phyloP scores from a whole-genome alignment of 2,113 vertebrate genomes.

The Gadus chalcogrammus region DNA sequence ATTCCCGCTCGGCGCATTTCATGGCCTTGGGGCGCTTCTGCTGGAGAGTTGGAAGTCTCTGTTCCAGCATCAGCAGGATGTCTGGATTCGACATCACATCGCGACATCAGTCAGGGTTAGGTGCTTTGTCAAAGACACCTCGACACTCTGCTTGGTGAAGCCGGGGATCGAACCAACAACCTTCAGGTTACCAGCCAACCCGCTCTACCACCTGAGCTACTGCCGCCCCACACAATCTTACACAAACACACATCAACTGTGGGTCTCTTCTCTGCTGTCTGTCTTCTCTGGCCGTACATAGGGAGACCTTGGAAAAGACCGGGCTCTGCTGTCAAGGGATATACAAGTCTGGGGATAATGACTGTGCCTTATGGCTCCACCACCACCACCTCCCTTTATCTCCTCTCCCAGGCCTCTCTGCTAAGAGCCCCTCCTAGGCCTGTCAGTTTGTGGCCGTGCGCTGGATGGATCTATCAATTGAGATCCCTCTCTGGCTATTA shows the following conservation, averaged over 20 bases:
- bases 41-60: too few relatives aligned
- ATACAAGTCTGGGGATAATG: slow-evolving; percentile 64
- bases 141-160: too few relatives aligned
- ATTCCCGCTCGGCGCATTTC: too few relatives aligned
- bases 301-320: slow-evolving; percentile 47
- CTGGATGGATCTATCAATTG: slow-evolving; percentile 62
- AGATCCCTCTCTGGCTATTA: slow-evolving; percentile 58
- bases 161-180: too few relatives aligned
- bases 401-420: slow-evolving; percentile 41
- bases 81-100: too few relatives aligned
- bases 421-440: slow-evolving; percentile 54
- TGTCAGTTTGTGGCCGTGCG: slow-evolving; percentile 50
- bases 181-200: too few relatives aligned
- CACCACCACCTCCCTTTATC: slow-evolving; percentile 48
- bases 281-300: slow-evolving; percentile 9
- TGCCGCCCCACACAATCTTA: neutral
- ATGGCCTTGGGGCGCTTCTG: too few relatives aligned
- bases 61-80: too few relatives aligned
- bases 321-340: slow-evolving; percentile 48
- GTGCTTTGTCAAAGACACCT: too few relatives aligned
- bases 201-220: too few relatives aligned
- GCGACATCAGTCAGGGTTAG: too few relatives aligned
- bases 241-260: neutral
- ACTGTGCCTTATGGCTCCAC: slow-evolving; percentile 8
- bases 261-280: neutral